phyloP scores from a whole-genome alignment of 2,113 vertebrate species.

The Himantopus leucocephalus region DNA sequence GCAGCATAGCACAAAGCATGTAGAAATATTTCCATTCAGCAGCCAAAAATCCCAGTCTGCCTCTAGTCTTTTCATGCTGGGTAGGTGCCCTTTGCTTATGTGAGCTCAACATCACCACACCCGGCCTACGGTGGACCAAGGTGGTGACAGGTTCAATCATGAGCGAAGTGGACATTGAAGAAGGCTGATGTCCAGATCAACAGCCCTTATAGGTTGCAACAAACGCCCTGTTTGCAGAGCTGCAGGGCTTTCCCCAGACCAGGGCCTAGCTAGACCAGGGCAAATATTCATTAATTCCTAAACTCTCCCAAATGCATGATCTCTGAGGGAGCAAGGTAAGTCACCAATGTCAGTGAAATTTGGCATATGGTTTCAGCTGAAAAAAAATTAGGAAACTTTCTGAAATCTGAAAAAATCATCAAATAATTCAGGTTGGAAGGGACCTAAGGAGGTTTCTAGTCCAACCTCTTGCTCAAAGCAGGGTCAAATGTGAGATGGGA shows the following conservation, averaged over 20 bases:
- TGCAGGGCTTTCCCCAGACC: background rate
- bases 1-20: background rate
- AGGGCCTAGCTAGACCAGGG: background rate
- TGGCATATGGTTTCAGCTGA: background rate
- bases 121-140: background rate
- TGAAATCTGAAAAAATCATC: background rate
- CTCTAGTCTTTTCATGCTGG: background rate
- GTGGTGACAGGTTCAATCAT: background rate
- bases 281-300: background rate
- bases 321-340: background rate
- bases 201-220: background rate
- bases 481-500: background rate
- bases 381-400: background rate
- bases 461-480: background rate
- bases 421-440: background rate
- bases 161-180: accelerated
- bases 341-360: background rate
- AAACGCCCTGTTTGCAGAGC: background rate
- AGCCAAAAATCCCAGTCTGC: background rate
- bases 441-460: background rate
- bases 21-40: background rate
- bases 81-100: background rate
- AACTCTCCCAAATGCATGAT: background rate
- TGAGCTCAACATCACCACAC: background rate
- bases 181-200: background rate